Evolutionary conservation across 2,888 invertebrate genomes (phyloP), one percentile per base, ranked within the genome.

Genomic region (Ischnus inquisitorius): DNA sequence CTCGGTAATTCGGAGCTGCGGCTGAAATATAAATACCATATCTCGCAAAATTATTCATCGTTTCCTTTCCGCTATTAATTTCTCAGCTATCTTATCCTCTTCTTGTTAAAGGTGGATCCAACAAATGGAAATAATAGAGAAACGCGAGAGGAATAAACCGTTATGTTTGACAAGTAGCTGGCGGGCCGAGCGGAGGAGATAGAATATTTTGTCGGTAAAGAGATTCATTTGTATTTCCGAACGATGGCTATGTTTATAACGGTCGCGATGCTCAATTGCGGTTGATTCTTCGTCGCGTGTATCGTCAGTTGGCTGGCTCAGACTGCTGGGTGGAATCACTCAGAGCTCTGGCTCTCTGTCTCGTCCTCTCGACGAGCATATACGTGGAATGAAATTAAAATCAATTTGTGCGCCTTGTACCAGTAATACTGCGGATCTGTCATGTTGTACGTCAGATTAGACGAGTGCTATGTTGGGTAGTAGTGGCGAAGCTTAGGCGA

Each of bases 391-490:
- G 48, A 75, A 75, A 87, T 87, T 88, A 88, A 88, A 88, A 87
- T 87, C 86, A 88, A 88, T 88, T 87, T 84, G 84, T 85, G 84
- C 77, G 28, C 75, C 82, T 57, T 87, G 84, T 85, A 85, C 82
- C 85, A 78, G 86, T 88, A 87, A 88, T 87, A 80, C 83, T 69
- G 83, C 81, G 86, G 82, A 88, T 87, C 85, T 86, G 89, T 90
- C 89, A 88, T 88, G 90, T 90, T 88, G 86, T 83, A 88, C 87
- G 88, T 89, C 89, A 88, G 89, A 90, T 90, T 89, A 89, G 88
- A 88, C 88, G 85, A 86, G 88, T 86, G 85, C 83, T 83, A 82
- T 77, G 79, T 80, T 76, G 60, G 75, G 60, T 79, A 76, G 64
- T 48, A 69, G 81, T 76, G 46, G 62, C 19, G 67, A 77, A 77